These are phyloP conservation scores for Heterotis niloticus DNA, from an alignment of 2,113 vertebrate species.

Conservation along the genomic window DNA sequence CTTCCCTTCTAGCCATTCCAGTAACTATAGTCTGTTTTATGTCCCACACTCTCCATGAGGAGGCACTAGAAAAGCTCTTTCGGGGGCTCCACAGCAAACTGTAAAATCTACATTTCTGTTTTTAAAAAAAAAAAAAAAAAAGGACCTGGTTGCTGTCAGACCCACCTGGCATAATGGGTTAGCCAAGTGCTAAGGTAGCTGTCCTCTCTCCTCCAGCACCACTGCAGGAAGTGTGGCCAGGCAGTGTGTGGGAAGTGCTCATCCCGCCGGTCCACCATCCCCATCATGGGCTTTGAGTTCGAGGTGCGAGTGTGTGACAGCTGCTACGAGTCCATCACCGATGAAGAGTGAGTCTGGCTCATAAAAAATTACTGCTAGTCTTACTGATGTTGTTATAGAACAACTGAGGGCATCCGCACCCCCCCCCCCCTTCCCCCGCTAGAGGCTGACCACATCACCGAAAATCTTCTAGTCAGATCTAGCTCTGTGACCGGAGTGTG, in stretches of 20 bases:
- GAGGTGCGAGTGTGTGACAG: constrained; percentile 92
- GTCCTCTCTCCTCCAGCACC: constrained; percentile 70
- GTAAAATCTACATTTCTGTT: too few relatives aligned
- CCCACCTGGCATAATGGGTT: neutral
- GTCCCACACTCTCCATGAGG: too few relatives aligned
- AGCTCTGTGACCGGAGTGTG: too few relatives aligned
- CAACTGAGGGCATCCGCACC: neutral
- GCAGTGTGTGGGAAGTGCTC: constrained; percentile 94
- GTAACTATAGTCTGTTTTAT: too few relatives aligned
- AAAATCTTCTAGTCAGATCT: too few relatives aligned
- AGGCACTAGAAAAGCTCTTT: too few relatives aligned
- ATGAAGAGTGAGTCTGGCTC: constrained; percentile 84
- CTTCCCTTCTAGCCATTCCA: too few relatives aligned
- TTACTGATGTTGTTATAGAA: too few relatives aligned
- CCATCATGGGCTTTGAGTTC: constrained; percentile 96
- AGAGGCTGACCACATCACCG: too few relatives aligned
- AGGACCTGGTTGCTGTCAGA: neutral
- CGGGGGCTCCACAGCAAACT: too few relatives aligned
- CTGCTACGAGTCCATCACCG: constrained; percentile 91
- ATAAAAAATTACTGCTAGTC: neutral
- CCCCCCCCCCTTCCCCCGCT: too few relatives aligned
- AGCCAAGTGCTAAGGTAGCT: neutral
- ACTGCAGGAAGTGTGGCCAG: constrained; percentile 94
- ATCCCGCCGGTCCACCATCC: constrained; percentile 90
- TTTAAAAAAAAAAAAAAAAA: too few relatives aligned